Evolutionary conservation across 2,888 invertebrate species (phyloP), one percentile per base, ranked within the genome.

Genomic region (Himalopsyche tibetana): DNA sequence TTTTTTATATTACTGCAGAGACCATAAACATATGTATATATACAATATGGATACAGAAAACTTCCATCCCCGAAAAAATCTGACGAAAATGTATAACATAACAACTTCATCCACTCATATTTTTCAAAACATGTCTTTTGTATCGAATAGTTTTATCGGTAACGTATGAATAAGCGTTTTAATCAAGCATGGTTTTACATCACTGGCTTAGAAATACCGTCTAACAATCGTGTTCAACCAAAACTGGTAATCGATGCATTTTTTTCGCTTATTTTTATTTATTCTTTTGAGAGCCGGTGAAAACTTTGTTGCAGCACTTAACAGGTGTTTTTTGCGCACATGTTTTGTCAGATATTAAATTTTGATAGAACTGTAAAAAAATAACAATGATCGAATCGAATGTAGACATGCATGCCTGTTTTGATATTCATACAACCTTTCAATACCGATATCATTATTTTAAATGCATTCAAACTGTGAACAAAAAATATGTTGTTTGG

Each of bases 171-270:
- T 9, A 45, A 45, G 9, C 8, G 9, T 8, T 45, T 45, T 0
- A 5, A 45, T 9, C 51, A 51, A 15, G 51, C 15, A 51, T 51
- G 15, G 51, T 51, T 51, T 2, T 15, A 12, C 36, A 38, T 74
- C 74, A 36, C 74, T 74, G 74, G 12, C 74, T 74, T 28, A 74
- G 36, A 74, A 74, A 74, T 36, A 36, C 83, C 81, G 88, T 82
- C 85, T 82, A 84, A 63, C 86, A 83, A 84, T 87, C 88, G 88
- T 88, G 88, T 79, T 83, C 84, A 84, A 80, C 86, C 88, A 74
- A 87, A 88, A 88, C 85, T 84, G 82, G 85, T 74, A 82, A 82
- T 74, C 74, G 74, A 74, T 74, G 74, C 74, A 74, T 74, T 74
- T 74, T 74, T 74, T 74, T 38, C 36, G 74, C 38, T 74, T 74